A percentile compares a stretch with the other conserved stretches of the same genome.
Evolutionary conservation across 2,888 invertebrate species (phyloP).

Genomic region (Tryphoninae sp.): DNA sequence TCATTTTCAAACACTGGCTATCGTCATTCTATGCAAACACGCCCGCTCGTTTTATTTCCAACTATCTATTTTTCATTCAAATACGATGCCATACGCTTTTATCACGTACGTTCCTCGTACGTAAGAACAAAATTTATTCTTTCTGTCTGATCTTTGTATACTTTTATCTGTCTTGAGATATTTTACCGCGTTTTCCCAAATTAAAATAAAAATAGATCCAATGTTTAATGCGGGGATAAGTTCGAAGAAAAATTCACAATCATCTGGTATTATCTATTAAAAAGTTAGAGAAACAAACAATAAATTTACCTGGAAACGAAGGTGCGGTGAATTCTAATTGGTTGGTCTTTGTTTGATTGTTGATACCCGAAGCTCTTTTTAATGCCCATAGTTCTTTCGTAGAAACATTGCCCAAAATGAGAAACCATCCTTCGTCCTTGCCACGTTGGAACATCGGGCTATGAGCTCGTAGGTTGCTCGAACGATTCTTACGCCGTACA

Average conservation of each 20-base stretch:
- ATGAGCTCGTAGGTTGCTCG: slow-evolving; percentile 85
- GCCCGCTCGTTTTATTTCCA: too few species aligned
- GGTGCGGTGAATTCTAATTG: slow-evolving; percentile 86
- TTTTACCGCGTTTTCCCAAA: slow-evolving; percentile 18
- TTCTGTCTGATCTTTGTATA: too few species aligned
- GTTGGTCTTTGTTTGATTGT: slow-evolving; percentile 82
- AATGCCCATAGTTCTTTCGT: slow-evolving; percentile 90
- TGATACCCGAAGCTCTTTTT: slow-evolving; percentile 86
- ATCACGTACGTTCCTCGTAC: too few species aligned
- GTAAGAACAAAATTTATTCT: too few species aligned
- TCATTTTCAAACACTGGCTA: slow-evolving; percentile 24
- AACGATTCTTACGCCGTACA: slow-evolving; percentile 83
- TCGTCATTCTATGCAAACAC: not conserved
- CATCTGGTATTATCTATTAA: too few species aligned
- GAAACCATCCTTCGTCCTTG: slow-evolving; percentile 98
- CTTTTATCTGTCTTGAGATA: slow-evolving; percentile 23
- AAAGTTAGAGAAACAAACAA: not conserved
- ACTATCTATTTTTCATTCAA: too few species aligned
- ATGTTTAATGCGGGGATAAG: slow-evolving; percentile 15
- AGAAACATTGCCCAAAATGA: slow-evolving; percentile 90
- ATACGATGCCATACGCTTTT: too few species aligned
- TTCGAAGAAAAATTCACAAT: not conserved
- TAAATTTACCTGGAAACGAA: slow-evolving; percentile 80
- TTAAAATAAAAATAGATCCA: slow-evolving; percentile 21
- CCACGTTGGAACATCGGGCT: slow-evolving; percentile 94